Conservation (phyloP, 2,797 vertebrate genomes). For the Lepilemur septentrionalis region DNA sequence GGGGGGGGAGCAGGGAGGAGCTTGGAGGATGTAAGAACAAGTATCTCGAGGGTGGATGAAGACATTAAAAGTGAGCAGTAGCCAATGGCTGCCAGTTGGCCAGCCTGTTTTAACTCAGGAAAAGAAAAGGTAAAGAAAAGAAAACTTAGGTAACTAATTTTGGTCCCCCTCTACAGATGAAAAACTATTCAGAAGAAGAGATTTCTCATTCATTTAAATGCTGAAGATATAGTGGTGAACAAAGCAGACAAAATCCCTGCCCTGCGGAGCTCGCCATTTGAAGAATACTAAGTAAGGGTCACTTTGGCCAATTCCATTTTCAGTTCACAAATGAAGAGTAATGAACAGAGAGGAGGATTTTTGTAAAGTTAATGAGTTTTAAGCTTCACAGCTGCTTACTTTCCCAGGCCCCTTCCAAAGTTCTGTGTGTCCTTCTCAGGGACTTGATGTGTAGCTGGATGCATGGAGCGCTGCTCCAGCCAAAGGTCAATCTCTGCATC, state of each 20-base stretch:
- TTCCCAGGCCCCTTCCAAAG: not conserved
- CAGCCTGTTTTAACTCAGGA: not conserved
- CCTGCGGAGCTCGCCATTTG: not conserved
- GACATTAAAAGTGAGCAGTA: not conserved
- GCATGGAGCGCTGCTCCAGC: not conserved
- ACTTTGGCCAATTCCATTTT: not conserved
- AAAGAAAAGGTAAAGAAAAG: not conserved
- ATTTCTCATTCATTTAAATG: constrained; percentile 4
- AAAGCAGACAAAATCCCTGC: not conserved
- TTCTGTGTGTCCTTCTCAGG: not conserved
- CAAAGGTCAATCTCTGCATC: not conserved
- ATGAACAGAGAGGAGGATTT: not conserved
- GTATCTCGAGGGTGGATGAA: not conserved
- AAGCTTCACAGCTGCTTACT: not conserved
- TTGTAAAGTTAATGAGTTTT: not conserved
- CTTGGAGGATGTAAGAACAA: not conserved
- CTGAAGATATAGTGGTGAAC: not conserved
- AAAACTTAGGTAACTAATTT: not conserved
- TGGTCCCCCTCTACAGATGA: not conserved
- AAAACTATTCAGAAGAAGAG: not conserved
- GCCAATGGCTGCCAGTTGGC: not conserved
- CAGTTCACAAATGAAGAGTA: not conserved
- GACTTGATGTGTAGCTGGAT: not conserved
- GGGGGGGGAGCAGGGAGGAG: not conserved
- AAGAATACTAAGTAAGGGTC: not conserved